These are phyloP conservation scores for Aphidius ervi DNA, from an alignment of 1,140 invertebrate genomes.

Conservation along the genomic window DNA sequence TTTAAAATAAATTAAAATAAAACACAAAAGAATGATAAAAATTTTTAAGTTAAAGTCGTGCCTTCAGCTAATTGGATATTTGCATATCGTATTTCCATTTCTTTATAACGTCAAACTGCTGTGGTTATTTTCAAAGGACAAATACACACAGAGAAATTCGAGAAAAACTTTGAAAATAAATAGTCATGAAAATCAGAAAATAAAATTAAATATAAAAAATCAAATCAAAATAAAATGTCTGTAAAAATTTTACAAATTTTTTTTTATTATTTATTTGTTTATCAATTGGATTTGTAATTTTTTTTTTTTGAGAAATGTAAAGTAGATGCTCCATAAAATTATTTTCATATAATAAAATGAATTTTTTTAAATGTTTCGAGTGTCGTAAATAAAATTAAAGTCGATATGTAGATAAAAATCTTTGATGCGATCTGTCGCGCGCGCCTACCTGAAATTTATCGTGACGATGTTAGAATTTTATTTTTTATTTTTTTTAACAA, in stretches of 20 bases:
- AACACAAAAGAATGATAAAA: no score
- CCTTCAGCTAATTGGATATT: constrained; percentile 12
- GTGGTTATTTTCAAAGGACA: neutral
- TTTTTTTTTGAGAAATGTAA: neutral
- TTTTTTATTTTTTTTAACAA: neutral
- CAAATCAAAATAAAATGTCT: neutral
- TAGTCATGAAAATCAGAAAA: neutral
- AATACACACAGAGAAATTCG: neutral
- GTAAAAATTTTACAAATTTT: neutral
- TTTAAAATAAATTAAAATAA: no score
- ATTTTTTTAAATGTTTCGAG: neutral
- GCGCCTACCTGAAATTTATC: constrained; percentile 8
- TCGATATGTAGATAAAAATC: constrained; percentile 6
- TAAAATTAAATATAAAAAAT: no score
- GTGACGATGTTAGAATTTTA: neutral
- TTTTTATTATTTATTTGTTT: neutral
- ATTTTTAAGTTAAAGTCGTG: neutral
- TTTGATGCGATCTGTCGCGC: constrained; percentile 6
- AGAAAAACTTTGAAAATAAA: constrained; percentile 2
- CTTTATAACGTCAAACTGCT: constrained; percentile 10
- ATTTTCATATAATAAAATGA: no score
- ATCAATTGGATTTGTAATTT: neutral
- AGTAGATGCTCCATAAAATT: neutral
- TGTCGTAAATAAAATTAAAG: neutral
- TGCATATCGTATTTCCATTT: constrained; percentile 15